phyloP scores from a whole-genome alignment of 2,888 invertebrate genomes.

The Pegoplata infirma region DNA sequence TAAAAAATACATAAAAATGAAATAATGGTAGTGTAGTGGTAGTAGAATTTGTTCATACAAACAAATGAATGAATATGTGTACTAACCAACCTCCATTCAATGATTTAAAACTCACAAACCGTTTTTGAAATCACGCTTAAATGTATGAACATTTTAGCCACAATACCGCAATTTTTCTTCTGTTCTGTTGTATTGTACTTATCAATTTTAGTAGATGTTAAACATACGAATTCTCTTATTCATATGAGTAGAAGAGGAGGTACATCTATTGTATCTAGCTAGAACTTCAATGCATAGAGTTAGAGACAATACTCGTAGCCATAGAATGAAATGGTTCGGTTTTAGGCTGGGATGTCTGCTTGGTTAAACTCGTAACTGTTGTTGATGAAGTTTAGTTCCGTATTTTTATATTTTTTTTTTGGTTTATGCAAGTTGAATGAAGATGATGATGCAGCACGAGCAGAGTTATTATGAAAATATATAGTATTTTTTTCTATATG shows the following conservation, averaged over 20 bases:
- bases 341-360: slow-evolving; percentile 34
- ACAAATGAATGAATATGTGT: not conserved
- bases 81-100: slow-evolving; percentile 9
- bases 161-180: slow-evolving; percentile 17
- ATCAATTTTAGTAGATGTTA: slow-evolving; percentile 35
- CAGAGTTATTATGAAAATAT: slow-evolving; percentile 38
- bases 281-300: not conserved
- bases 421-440: slow-evolving; percentile 9
- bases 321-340: not conserved
- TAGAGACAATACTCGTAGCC: not conserved
- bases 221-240: slow-evolving; percentile 19
- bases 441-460: slow-evolving; percentile 10
- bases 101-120: slow-evolving; percentile 11
- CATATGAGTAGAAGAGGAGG: too few species aligned
- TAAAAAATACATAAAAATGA: not conserved
- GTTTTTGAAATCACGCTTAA: slow-evolving; percentile 12
- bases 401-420: slow-evolving; percentile 1
- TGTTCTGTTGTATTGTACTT: too few species aligned
- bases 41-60: not conserved
- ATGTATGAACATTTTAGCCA: slow-evolving; percentile 13
- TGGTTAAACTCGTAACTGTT: slow-evolving; percentile 26
- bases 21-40: not conserved
- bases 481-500: not conserved
- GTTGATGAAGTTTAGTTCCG: slow-evolving; percentile 43
- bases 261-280: slow-evolving; percentile 5